phyloP scores from a whole-genome alignment of 2,888 invertebrate species.

The Tanypteryx hageni region DNA sequence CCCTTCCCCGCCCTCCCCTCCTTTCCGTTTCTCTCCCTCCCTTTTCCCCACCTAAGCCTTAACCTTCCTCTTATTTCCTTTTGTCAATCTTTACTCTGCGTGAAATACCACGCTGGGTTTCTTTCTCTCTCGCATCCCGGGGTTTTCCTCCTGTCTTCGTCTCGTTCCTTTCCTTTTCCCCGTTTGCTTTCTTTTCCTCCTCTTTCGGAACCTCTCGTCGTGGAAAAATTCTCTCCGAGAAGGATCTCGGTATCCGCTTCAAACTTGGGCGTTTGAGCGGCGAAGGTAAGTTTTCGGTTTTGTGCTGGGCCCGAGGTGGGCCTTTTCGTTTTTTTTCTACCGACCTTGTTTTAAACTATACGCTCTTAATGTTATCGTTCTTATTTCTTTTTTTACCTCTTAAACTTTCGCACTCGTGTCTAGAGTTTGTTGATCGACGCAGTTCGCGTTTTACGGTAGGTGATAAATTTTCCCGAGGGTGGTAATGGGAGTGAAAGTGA shows the following conservation, averaged over 20 bases:
- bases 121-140: background rate
- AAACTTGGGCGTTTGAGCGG: background rate
- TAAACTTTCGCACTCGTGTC: too few relatives aligned
- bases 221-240: background rate
- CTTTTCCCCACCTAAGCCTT: background rate
- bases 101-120: conserved; percentile 43
- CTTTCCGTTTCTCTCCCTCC: background rate
- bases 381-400: too few relatives aligned
- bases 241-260: background rate
- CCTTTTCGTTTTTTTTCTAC: too few relatives aligned
- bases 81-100: conserved; percentile 43
- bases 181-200: background rate
- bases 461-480: too few relatives aligned
- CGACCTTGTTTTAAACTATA: too few relatives aligned
- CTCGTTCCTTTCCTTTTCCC: background rate
- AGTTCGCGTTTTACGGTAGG: too few relatives aligned
- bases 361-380: too few relatives aligned
- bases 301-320: background rate
- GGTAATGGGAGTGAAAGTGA: too few relatives aligned
- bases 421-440: too few relatives aligned
- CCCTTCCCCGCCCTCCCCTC: too few relatives aligned
- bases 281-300: background rate
- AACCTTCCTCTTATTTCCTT: background rate
- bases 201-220: background rate
- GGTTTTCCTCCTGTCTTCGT: background rate